A percentile compares a stretch with the other conserved stretches of the same genome.
Conservation (phyloP, 2,797 vertebrate genomes). For the Sarcophilus harrisii region DNA sequence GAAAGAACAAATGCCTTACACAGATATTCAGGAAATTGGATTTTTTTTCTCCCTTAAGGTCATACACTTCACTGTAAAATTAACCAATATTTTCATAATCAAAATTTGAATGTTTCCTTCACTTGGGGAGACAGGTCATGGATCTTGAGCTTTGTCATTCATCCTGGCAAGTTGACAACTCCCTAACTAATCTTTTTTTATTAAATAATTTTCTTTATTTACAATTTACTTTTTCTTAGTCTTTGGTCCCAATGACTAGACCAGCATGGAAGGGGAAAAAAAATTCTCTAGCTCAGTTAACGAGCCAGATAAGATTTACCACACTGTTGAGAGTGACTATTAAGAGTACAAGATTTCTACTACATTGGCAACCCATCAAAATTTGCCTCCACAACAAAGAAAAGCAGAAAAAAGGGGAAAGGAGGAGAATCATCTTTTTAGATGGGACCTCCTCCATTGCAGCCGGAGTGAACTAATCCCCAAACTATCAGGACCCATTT, state of each 20-base stretch:
- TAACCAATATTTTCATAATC: constrained; percentile 48
- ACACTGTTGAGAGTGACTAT: background rate
- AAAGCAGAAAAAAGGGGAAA: background rate
- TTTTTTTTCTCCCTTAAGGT: constrained; percentile 14
- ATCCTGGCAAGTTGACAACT: constrained; percentile 4
- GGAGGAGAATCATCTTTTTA: background rate
- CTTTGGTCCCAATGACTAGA: background rate
- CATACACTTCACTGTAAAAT: constrained; percentile 45
- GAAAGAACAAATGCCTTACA: background rate
- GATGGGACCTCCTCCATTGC: background rate
- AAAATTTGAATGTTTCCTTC: constrained; percentile 8
- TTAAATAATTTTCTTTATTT: background rate
- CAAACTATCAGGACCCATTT: background rate
- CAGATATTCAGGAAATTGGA: constrained; percentile 42
- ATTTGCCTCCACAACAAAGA: background rate
- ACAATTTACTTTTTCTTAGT: background rate
- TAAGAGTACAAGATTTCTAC: background rate
- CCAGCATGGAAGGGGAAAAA: background rate
- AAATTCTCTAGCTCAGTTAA: background rate
- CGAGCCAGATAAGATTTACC: background rate
- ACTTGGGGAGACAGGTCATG: background rate
- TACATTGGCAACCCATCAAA: background rate
- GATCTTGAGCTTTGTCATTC: background rate
- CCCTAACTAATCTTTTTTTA: background rate
- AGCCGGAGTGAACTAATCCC: background rate